Evolutionary conservation across 2,113 vertebrate genomes (phyloP).

Genomic region (Nematolebias whitei): DNA sequence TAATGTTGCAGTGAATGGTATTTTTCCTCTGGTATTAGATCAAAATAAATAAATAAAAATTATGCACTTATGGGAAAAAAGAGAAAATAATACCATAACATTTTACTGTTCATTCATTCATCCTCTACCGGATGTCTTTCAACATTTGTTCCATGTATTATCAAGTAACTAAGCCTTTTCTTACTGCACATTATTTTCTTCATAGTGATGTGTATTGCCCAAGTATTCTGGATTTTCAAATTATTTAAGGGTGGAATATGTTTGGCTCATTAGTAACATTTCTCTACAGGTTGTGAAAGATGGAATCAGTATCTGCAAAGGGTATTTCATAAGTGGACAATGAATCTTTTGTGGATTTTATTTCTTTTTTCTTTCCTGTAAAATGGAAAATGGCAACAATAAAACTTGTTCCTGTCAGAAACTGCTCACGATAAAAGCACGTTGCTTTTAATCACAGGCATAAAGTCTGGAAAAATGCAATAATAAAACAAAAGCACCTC

Average conservation of each 20-base stretch:
- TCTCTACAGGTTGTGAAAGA: conserved; percentile 10
- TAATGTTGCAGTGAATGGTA: too few species aligned
- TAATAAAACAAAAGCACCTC: not conserved
- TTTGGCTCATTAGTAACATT: conserved; percentile 3
- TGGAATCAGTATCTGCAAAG: conserved; percentile 31
- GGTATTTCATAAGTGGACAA: conserved; percentile 16
- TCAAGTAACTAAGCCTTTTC: not conserved
- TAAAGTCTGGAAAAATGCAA: conserved; percentile 1
- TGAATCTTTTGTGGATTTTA: conserved; percentile 11
- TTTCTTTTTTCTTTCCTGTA: not conserved
- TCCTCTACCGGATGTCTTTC: not conserved
- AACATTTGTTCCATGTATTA: not conserved
- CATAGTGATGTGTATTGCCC: not conserved
- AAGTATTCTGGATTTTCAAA: not conserved
- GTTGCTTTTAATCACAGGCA: conserved; percentile 4
- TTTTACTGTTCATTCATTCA: too few species aligned
- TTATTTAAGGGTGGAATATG: conserved; percentile 1
- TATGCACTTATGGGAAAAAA: too few species aligned
- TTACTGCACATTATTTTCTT: not conserved
- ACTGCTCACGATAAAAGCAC: conserved; percentile 24
- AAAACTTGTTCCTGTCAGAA: conserved; percentile 11
- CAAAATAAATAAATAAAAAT: too few species aligned
- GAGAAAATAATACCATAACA: too few species aligned
- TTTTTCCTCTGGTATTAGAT: too few species aligned
- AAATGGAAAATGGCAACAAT: conserved; percentile 12